These are phyloP conservation scores for Lucilia sericata DNA, from an alignment of 1,140 invertebrate species.

Conservation along the genomic window DNA sequence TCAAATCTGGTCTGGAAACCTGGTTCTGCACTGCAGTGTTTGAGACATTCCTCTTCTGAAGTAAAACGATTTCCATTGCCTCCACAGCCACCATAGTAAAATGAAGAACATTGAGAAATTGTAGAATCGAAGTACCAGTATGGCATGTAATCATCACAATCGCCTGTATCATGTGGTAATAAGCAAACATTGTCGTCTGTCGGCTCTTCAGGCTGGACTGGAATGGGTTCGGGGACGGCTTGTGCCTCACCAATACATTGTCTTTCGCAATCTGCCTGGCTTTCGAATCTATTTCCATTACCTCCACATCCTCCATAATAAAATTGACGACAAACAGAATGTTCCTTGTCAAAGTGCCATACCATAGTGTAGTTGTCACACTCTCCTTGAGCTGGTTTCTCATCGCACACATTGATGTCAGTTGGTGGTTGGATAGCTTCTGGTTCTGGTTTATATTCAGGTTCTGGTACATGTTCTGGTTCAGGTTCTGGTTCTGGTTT, in stretches of 20 bases:
- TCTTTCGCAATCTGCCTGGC: conserved; percentile 74
- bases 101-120: conserved; percentile 76
- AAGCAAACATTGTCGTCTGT: conserved; percentile 71
- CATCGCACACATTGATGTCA: conserved; percentile 51
- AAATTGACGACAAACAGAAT: conserved; percentile 78
- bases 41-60: conserved; percentile 77
- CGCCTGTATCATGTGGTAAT: conserved; percentile 78
- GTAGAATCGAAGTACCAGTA: conserved; percentile 87
- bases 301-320: conserved; percentile 87
- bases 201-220: conserved; percentile 45
- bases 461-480: conserved; percentile 51
- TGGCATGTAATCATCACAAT: conserved; percentile 81
- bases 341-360: conserved; percentile 85
- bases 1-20: conserved; percentile 37
- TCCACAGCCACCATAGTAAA: conserved; percentile 85
- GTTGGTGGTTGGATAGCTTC: conserved; percentile 13
- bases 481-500: conserved; percentile 56
- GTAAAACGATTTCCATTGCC: conserved; percentile 86
- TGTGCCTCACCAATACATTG: conserved; percentile 71
- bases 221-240: conserved; percentile 47
- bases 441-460: conserved; percentile 52
- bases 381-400: conserved; percentile 49
- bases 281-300: conserved; percentile 83
- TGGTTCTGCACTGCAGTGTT: conserved; percentile 74
- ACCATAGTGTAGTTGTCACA: conserved; percentile 51